Evolutionary conservation across 1,140 invertebrate genomes (phyloP).

Genomic region (Drosophila hydei): DNA sequence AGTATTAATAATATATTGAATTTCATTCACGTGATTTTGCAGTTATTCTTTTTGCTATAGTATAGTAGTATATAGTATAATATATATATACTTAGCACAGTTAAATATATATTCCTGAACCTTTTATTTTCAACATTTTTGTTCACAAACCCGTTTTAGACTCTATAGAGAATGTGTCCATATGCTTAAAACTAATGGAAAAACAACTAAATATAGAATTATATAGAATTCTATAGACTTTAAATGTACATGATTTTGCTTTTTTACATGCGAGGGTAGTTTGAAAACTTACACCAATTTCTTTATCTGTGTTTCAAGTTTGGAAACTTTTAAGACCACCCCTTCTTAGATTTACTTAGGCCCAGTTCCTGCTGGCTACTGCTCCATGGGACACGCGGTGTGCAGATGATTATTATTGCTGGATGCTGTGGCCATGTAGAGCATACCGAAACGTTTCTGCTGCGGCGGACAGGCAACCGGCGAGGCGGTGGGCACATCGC

Average conservation of each 20-base stretch:
- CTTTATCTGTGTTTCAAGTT: too few relatives aligned
- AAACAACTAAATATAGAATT: not conserved
- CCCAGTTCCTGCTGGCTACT: conserved; percentile 35
- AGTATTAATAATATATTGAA: conserved; percentile 24
- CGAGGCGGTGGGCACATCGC: conserved; percentile 52
- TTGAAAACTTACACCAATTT: too few relatives aligned
- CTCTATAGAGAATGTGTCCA: conserved; percentile 12
- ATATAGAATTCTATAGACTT: conserved; percentile 6
- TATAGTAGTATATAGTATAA: conserved; percentile 46
- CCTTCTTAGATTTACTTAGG: not conserved
- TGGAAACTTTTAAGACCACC: too few relatives aligned
- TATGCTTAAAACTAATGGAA: not conserved
- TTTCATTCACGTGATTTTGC: conserved; percentile 46
- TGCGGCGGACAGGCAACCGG: conserved; percentile 70
- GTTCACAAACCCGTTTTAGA: conserved; percentile 9
- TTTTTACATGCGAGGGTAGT: not conserved
- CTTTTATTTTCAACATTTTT: conserved; percentile 27
- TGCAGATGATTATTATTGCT: conserved; percentile 57
- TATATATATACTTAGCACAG: conserved; percentile 67
- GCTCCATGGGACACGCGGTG: conserved; percentile 77
- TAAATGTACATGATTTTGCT: conserved; percentile 6
- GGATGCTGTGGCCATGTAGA: conserved; percentile 53
- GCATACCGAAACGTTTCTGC: conserved; percentile 73
- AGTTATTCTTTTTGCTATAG: conserved; percentile 4
- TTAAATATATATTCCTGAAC: conserved; percentile 76